A percentile compares a stretch with the other conserved stretches of the same genome.
Conservation (phyloP, 2,797 vertebrate species). For the Labroides dimidiatus region DNA sequence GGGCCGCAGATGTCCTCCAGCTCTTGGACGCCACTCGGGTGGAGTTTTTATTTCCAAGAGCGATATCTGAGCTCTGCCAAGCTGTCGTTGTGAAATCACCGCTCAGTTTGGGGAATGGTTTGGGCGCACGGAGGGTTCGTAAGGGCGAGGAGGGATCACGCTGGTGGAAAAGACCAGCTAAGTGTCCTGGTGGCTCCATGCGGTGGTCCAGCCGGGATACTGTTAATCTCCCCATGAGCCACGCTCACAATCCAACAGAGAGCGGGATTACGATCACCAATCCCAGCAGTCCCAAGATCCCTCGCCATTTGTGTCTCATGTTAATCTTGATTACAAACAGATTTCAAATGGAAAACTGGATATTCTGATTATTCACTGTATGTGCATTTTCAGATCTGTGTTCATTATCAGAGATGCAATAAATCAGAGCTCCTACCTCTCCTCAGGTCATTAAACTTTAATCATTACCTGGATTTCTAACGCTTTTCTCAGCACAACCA, state of each 20-base stretch:
- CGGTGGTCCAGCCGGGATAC: slow-evolving; percentile 45
- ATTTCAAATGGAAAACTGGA: slow-evolving; percentile 41
- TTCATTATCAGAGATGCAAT: slow-evolving; percentile 27
- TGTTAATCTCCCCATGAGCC: slow-evolving; percentile 56
- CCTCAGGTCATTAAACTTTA: slow-evolving; percentile 61
- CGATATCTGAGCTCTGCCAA: slow-evolving; percentile 10
- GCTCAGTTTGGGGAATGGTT: neutral
- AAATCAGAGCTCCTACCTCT: slow-evolving; percentile 31
- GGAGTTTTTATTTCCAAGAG: slow-evolving; percentile 30
- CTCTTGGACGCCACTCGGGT: slow-evolving; percentile 21
- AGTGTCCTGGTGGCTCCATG: slow-evolving; percentile 36
- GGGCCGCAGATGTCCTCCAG: slow-evolving; percentile 55
- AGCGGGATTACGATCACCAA: slow-evolving; percentile 66
- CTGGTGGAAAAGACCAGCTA: neutral
- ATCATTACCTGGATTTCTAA: slow-evolving; percentile 42
- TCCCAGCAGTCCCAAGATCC: slow-evolving; percentile 55
- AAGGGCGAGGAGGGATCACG: slow-evolving; percentile 17
- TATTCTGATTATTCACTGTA: too few relatives aligned
- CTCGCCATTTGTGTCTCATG: slow-evolving; percentile 60
- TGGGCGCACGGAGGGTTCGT: slow-evolving; percentile 27
- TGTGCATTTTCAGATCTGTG: slow-evolving; percentile 17
- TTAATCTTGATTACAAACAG: slow-evolving; percentile 65
- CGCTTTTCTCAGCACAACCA: too few relatives aligned
- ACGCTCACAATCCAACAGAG: slow-evolving; percentile 49
- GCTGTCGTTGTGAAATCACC: slow-evolving; percentile 15